These are phyloP conservation scores for Fundulus diaphanus DNA, from an alignment of 2,797 vertebrate species.

Conservation along the genomic window DNA sequence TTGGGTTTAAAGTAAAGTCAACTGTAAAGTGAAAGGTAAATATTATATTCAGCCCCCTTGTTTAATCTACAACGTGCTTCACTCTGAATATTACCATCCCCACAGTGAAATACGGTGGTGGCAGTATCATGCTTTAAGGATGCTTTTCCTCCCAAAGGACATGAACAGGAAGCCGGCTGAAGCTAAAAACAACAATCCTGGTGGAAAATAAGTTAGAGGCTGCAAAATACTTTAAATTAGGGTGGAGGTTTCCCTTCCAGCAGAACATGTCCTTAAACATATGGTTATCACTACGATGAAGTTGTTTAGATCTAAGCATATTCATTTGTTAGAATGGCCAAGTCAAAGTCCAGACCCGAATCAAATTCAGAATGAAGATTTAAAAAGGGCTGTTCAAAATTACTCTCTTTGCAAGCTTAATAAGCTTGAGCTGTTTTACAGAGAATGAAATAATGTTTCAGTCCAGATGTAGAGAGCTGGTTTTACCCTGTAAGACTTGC, in stretches of 20 bases:
- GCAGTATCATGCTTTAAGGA: not conserved
- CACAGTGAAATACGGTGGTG: not conserved
- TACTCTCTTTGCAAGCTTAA: no score
- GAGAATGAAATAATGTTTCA: not conserved
- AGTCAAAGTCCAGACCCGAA: not conserved
- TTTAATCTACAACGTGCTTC: not conserved
- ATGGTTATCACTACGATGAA: not conserved
- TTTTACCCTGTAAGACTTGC: no score
- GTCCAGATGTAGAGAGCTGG: not conserved
- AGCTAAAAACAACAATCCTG: not conserved
- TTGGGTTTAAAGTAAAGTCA: not conserved
- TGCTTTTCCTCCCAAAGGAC: not conserved
- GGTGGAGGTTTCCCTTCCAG: not conserved
- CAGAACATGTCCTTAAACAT: not conserved
- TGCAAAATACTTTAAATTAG: not conserved
- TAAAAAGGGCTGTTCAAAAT: no score
- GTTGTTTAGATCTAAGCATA: not conserved
- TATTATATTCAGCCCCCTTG: no score
- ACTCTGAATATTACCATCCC: not conserved
- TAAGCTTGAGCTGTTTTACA: no score
- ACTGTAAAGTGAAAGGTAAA: not conserved
- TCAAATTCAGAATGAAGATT: not conserved
- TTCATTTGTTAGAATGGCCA: not conserved
- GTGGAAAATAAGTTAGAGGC: not conserved
- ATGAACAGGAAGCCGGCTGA: not conserved